These are phyloP conservation scores for Poecilia wingei DNA, from an alignment of 2,797 vertebrate genomes.

Conservation along the genomic window DNA sequence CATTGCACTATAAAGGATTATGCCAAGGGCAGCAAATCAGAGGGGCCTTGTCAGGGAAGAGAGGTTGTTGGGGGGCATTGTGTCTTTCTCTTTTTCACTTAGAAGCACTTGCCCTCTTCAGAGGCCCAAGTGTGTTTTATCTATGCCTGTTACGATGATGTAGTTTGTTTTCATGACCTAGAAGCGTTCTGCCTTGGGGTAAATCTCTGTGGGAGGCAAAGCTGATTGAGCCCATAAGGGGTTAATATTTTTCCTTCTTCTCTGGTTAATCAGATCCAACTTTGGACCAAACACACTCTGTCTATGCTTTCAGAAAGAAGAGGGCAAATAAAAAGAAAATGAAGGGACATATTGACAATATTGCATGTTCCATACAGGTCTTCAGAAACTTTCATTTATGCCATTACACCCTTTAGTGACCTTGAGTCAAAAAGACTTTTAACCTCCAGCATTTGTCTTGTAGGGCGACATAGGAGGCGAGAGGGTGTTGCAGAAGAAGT, in stretches of 20 bases:
- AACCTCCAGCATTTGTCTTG: conserved; percentile 21
- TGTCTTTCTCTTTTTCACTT: conserved; percentile 49
- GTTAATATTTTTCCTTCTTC: conserved; percentile 32
- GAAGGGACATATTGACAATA: neutral
- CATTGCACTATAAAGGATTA: conserved; percentile 42
- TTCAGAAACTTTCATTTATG: conserved; percentile 2
- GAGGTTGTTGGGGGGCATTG: conserved; percentile 35
- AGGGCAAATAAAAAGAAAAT: conserved; percentile 18
- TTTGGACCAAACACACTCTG: neutral
- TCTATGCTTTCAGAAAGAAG: conserved; percentile 19
- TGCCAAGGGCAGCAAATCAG: conserved; percentile 51
- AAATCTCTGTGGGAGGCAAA: conserved; percentile 33
- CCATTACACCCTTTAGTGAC: conserved; percentile 63
- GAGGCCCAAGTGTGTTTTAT: conserved; percentile 42
- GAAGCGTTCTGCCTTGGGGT: conserved; percentile 52
- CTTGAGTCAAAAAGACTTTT: conserved; percentile 14
- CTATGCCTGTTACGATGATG: conserved; percentile 47
- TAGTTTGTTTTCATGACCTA: conserved; percentile 66
- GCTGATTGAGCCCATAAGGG: conserved; percentile 39
- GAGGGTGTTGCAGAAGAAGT: conserved; percentile 96
- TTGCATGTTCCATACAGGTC: neutral
- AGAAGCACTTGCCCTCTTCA: conserved; percentile 61
- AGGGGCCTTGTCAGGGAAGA: conserved; percentile 49
- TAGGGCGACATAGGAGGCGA: conserved; percentile 95
- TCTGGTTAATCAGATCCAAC: conserved; percentile 28